These are phyloP conservation scores for Dendrolimus punctatus DNA, from an alignment of 1,140 invertebrate species.

Conservation along the genomic window DNA sequence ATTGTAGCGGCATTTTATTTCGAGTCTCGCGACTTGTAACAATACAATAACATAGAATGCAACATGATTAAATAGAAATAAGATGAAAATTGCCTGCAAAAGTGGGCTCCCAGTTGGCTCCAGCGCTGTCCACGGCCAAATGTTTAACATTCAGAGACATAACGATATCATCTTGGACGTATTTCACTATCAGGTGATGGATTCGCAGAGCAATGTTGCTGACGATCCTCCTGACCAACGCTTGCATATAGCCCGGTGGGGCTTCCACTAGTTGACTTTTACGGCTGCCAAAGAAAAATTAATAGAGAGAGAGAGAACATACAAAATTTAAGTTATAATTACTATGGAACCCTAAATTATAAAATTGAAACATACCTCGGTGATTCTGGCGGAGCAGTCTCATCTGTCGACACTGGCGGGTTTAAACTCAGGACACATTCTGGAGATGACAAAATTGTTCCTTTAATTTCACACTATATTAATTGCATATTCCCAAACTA, in stretches of 20 bases:
- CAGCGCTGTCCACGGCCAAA: conserved; percentile 85
- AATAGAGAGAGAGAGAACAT: not conserved
- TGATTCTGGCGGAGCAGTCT: conserved; percentile 22
- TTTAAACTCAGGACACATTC: conserved; percentile 51
- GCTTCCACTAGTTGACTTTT: conserved; percentile 47
- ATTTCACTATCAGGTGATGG: conserved; percentile 97
- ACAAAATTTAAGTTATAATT: too few species aligned
- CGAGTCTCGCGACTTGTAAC: too few species aligned
- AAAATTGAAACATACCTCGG: conserved; percentile 24
- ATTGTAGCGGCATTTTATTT: too few species aligned
- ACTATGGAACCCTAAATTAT: not conserved
- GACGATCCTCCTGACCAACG: conserved; percentile 89
- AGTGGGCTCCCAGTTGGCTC: conserved; percentile 87
- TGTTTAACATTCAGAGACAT: conserved; percentile 94
- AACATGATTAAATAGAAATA: conserved; percentile 1
- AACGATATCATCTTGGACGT: conserved; percentile 97
- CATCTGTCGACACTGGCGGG: conserved; percentile 29
- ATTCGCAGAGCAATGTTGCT: conserved; percentile 93
- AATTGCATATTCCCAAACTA: too few species aligned
- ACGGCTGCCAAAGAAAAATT: conserved; percentile 9
- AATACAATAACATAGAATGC: too few species aligned
- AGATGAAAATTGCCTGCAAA: conserved; percentile 80
- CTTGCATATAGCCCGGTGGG: conserved; percentile 76
- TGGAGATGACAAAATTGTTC: conserved; percentile 18
- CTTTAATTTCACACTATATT: too few species aligned